phyloP scores from a whole-genome alignment of 2,113 vertebrate genomes.

The Oryctolagus cuniculus region mOryCun1.1 NC_091444.1:23693501-23694000 shows the following conservation, averaged over 20 bases:
- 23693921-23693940: constrained; percentile 13
- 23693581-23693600: accelerated
- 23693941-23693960: not conserved
- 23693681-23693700: not conserved
- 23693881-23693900: not conserved
- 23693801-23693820: constrained; percentile 38
- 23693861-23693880: constrained; percentile 24
- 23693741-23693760: not conserved
- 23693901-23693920: not conserved
- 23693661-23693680: not conserved
- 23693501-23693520: not conserved
- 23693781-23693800: constrained; percentile 51
- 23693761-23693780: constrained; percentile 41
- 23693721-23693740: not conserved
- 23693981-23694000: not conserved
- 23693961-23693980: not conserved
- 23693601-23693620: not conserved
- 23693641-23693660: not conserved
- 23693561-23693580: not conserved
- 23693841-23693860: not conserved
- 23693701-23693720: not conserved
- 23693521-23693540: constrained; percentile 53
- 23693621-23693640: not conserved
- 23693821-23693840: constrained; percentile 50
- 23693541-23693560: not conserved